phyloP scores from a whole-genome alignment of 2,888 invertebrate genomes.

The Shargacucullia verbasci region DNA sequence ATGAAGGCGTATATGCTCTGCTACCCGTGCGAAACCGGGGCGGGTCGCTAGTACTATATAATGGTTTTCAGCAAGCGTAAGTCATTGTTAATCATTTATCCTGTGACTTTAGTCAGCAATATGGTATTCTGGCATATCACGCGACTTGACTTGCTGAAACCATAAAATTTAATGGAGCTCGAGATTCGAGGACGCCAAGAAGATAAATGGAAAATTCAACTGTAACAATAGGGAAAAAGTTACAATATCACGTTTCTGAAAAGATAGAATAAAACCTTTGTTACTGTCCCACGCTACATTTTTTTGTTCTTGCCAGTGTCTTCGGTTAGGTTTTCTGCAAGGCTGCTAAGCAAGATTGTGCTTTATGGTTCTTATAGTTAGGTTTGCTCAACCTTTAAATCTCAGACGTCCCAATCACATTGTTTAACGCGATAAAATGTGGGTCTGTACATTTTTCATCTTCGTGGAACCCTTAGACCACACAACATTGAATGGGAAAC shows the following conservation, averaged over 20 bases:
- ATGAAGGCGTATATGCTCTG: too few relatives aligned
- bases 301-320: neutral
- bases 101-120: neutral
- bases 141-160: neutral
- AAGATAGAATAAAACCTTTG: constrained; percentile 9
- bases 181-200: neutral
- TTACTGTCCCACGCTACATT: constrained; percentile 13
- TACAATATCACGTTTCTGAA: too few relatives aligned
- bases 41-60: too few relatives aligned
- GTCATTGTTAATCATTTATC: constrained; percentile 6
- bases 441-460: too few relatives aligned
- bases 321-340: constrained; percentile 7
- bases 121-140: constrained; percentile 15
- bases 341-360: constrained; percentile 31
- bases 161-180: neutral
- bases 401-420: too few relatives aligned
- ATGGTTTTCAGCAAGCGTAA: too few relatives aligned
- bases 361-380: constrained; percentile 32
- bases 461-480: too few relatives aligned
- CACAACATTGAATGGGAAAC: neutral
- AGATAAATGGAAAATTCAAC: neutral
- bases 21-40: too few relatives aligned
- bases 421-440: too few relatives aligned
- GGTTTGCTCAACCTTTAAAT: constrained; percentile 16
- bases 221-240: constrained; percentile 37